phyloP scores from a whole-genome alignment of 2,888 invertebrate genomes.

The Ophioninae sp. region DNA sequence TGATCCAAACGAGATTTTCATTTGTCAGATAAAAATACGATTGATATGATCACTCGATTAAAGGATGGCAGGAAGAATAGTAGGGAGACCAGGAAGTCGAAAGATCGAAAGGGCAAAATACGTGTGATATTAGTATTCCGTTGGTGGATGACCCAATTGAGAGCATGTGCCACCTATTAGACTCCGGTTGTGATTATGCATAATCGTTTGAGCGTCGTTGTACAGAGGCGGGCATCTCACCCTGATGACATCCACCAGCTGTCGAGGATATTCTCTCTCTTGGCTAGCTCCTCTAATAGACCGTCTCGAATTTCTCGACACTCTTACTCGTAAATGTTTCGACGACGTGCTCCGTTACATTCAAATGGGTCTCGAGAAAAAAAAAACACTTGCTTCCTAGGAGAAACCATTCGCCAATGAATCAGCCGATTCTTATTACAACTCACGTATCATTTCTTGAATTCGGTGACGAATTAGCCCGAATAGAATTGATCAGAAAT shows the following conservation, averaged over 20 bases:
- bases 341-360: slow-evolving; percentile 44
- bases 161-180: slow-evolving; percentile 73
- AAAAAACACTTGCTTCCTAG: not conserved
- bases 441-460: too few species aligned
- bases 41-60: not conserved
- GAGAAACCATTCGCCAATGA: not conserved
- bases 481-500: too few species aligned
- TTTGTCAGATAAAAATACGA: not conserved
- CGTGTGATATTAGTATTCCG: slow-evolving; percentile 69
- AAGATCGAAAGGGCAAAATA: slow-evolving; percentile 47
- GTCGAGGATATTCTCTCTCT: slow-evolving; percentile 67
- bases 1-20: not conserved
- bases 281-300: slow-evolving; percentile 50
- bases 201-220: slow-evolving; percentile 69
- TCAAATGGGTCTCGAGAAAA: slow-evolving; percentile 20
- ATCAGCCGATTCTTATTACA: not conserved
- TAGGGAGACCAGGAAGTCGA: not conserved
- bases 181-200: slow-evolving; percentile 75
- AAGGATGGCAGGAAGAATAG: slow-evolving; percentile 38
- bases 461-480: too few species aligned
- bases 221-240: slow-evolving; percentile 18
- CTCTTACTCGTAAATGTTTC: slow-evolving; percentile 36
- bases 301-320: slow-evolving; percentile 54
- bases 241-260: slow-evolving; percentile 66
- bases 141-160: slow-evolving; percentile 72